A percentile compares a stretch with the other conserved stretches of the same genome.
These are phyloP conservation scores for Halictus quadricinctus DNA, from an alignment of 2,888 invertebrate species.

Conservation along the genomic window DNA sequence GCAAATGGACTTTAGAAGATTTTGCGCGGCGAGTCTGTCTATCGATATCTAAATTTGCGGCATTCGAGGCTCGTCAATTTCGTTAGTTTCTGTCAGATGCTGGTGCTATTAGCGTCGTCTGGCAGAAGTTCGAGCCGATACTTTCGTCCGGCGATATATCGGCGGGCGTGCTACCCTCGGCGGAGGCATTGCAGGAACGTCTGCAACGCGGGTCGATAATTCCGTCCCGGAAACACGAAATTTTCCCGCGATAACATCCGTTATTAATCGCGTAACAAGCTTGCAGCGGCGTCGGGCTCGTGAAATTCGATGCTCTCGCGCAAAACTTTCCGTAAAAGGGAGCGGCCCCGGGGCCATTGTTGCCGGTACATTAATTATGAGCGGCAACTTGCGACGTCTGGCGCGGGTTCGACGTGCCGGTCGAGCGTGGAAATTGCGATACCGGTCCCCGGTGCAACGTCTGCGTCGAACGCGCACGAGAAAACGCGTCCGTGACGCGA, in stretches of 20 bases:
- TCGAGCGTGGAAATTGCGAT: conserved; percentile 53
- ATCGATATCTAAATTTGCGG: not conserved
- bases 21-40: not conserved
- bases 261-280: conserved; percentile 37
- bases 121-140: not conserved
- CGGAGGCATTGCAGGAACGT: conserved; percentile 30
- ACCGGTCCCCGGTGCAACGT: conserved; percentile 22
- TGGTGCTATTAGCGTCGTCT: not conserved
- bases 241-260: conserved; percentile 36
- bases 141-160: conserved; percentile 12
- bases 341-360: conserved; percentile 26
- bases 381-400: conserved; percentile 36
- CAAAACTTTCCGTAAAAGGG: conserved; percentile 69
- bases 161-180: not conserved
- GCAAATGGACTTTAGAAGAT: not conserved
- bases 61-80: not conserved
- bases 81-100: not conserved
- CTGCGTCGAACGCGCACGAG: conserved; percentile 10
- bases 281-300: conserved; percentile 20
- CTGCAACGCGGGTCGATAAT: conserved; percentile 43
- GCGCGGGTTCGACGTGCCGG: conserved; percentile 17
- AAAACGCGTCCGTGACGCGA: not conserved
- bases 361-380: conserved; percentile 66
- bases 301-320: conserved; percentile 72
- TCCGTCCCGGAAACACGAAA: conserved; percentile 25